Evolutionary conservation across 92 coral and sea anemone species (phyloP).

Genomic region (Blastomussa wellsi): DNA sequence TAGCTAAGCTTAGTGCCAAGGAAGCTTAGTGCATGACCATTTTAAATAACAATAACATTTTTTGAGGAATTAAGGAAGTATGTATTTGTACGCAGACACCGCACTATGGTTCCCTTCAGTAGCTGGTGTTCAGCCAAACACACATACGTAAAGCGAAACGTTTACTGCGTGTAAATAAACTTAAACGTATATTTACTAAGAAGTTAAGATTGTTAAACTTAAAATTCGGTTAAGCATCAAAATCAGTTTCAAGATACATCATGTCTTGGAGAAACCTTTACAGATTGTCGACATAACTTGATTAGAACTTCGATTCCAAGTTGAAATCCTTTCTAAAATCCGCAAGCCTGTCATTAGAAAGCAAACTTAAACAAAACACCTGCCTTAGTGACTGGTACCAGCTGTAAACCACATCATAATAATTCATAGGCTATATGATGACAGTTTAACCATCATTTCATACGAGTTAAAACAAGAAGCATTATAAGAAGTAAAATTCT

Average conservation of each 20-base stretch:
- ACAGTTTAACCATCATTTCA: not conserved
- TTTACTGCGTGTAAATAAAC: not conserved
- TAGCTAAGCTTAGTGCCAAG: no score
- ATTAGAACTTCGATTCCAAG: not conserved
- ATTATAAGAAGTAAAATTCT: not conserved
- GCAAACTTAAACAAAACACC: slow-evolving; percentile 7
- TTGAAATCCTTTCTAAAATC: not conserved
- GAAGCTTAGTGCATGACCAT: no score
- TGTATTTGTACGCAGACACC: not conserved
- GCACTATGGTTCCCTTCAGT: not conserved
- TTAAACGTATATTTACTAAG: not conserved
- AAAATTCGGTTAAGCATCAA: not conserved
- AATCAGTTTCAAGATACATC: not conserved
- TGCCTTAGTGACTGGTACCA: slow-evolving; percentile 32
- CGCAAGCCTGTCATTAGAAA: not conserved
- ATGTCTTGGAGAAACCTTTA: not conserved
- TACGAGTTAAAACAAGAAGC: not conserved
- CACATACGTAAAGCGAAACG: not conserved
- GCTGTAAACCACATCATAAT: slow-evolving; percentile 5
- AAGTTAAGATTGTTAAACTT: not conserved
- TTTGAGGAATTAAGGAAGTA: not conserved
- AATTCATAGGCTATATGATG: slow-evolving; percentile 6
- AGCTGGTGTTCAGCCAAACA: not conserved
- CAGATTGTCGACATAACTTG: not conserved
- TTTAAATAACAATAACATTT: no score